Evolutionary conservation across 2,888 invertebrate species (phyloP).

Genomic region (Carabus problematicus): DNA sequence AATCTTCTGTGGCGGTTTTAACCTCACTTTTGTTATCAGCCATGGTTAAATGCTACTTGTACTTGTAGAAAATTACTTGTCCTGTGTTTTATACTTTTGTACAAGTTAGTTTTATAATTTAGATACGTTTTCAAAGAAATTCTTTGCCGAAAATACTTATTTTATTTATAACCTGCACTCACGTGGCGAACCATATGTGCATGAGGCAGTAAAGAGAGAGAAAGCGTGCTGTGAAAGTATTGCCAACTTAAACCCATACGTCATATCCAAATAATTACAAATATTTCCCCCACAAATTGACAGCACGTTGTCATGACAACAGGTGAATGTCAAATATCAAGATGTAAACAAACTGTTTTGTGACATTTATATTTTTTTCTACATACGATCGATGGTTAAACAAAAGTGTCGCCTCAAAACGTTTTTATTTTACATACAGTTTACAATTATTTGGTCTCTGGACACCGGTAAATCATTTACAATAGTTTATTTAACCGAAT

Average conservation of each 20-base stretch:
- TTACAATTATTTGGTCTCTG: constrained; percentile 26
- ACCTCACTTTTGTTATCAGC: constrained; percentile 56
- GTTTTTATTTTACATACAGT: constrained; percentile 30
- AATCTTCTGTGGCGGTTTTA: constrained; percentile 64
- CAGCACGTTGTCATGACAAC: constrained; percentile 50
- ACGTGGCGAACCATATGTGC: constrained; percentile 21
- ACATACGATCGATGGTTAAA: constrained; percentile 38
- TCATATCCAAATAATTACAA: background rate
- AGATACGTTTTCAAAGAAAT: background rate
- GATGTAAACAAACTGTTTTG: constrained; percentile 51
- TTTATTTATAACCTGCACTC: constrained; percentile 19
- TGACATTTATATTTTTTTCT: constrained; percentile 41
- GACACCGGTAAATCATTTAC: background rate
- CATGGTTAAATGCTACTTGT: constrained; percentile 40
- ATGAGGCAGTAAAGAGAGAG: constrained; percentile 21
- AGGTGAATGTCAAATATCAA: constrained; percentile 51
- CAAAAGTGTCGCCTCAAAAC: constrained; percentile 32
- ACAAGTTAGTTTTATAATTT: constrained; percentile 16
- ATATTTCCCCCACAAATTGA: constrained; percentile 9
- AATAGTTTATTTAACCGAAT: constrained; percentile 9
- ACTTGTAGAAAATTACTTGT: background rate
- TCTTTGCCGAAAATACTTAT: background rate
- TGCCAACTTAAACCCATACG: constrained; percentile 25
- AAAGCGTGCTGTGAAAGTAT: constrained; percentile 4
- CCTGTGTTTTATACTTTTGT: constrained; percentile 9